These are phyloP conservation scores for Frankliniella fusca DNA, from an alignment of 2,888 invertebrate genomes.

Conservation along the genomic window DNA sequence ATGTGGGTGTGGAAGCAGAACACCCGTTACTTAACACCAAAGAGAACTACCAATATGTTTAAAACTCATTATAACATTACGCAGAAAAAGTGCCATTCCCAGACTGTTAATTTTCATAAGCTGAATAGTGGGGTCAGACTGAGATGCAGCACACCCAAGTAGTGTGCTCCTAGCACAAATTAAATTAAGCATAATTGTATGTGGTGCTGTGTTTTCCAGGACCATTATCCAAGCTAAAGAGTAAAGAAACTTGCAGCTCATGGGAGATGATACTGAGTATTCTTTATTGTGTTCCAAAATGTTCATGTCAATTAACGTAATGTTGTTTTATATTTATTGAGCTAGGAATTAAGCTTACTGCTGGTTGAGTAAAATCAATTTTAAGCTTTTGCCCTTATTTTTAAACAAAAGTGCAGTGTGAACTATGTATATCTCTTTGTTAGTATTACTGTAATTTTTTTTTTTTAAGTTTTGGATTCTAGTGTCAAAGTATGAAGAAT, in stretches of 20 bases:
- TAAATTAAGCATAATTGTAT: not conserved
- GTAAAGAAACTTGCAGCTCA: no score
- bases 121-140: not conserved
- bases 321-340: not conserved
- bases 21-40: conserved; percentile 60
- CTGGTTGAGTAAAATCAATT: no score
- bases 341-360: not conserved
- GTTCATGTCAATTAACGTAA: conserved; percentile 13
- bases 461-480: no score
- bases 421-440: no score
- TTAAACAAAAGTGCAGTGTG: no score
- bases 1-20: conserved; percentile 34
- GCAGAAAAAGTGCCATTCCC: conserved; percentile 3
- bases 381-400: no score
- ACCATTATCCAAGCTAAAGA: not conserved
- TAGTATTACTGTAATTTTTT: no score
- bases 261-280: no score
- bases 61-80: conserved; percentile 39
- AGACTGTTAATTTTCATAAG: not conserved
- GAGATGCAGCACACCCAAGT: not conserved
- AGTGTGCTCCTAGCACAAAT: conserved; percentile 8
- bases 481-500: no score
- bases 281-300: not conserved
- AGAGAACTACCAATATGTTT: conserved; percentile 68
- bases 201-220: conserved; percentile 6